Evolutionary conservation across 2,888 invertebrate genomes (phyloP).

Genomic region (Epirrhoe tristata): DNA sequence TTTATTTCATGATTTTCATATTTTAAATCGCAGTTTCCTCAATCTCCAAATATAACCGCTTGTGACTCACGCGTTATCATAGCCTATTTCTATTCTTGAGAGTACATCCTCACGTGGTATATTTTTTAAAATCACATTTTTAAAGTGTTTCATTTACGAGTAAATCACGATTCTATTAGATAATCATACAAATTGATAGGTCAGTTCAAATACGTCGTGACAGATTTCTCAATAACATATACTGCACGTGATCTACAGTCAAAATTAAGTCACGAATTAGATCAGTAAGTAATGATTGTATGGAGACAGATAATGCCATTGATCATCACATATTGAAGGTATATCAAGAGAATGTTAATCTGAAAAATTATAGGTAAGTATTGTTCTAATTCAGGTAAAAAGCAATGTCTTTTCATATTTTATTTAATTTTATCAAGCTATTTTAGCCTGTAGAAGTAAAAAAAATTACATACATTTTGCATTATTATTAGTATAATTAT

Average conservation of each 20-base stretch:
- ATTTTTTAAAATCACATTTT: too few relatives aligned
- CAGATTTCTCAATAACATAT: constrained; percentile 57
- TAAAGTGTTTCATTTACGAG: not conserved
- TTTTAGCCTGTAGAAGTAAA: not conserved
- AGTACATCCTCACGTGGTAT: too few relatives aligned
- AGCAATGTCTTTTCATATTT: too few relatives aligned
- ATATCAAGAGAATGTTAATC: not conserved
- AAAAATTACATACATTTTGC: not conserved
- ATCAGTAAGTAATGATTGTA: constrained; percentile 44
- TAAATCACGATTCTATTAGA: not conserved
- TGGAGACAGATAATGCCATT: constrained; percentile 43
- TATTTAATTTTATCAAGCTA: too few relatives aligned
- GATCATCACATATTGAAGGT: constrained; percentile 32
- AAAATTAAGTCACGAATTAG: constrained; percentile 61
- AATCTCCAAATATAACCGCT: too few relatives aligned
- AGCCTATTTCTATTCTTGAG: too few relatives aligned
- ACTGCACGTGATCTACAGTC: constrained; percentile 38
- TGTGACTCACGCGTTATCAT: too few relatives aligned
- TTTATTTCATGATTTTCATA: too few relatives aligned
- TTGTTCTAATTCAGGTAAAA: too few relatives aligned
- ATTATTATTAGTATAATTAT: not conserved
- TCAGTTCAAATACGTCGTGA: constrained; percentile 36
- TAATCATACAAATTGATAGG: constrained; percentile 3
- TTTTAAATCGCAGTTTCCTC: too few relatives aligned
- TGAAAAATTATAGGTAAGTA: not conserved